Evolutionary conservation across 2,797 vertebrate species (phyloP), one percentile per base, ranked within the genome.

Genomic region (Sitta carolinensis): DNA sequence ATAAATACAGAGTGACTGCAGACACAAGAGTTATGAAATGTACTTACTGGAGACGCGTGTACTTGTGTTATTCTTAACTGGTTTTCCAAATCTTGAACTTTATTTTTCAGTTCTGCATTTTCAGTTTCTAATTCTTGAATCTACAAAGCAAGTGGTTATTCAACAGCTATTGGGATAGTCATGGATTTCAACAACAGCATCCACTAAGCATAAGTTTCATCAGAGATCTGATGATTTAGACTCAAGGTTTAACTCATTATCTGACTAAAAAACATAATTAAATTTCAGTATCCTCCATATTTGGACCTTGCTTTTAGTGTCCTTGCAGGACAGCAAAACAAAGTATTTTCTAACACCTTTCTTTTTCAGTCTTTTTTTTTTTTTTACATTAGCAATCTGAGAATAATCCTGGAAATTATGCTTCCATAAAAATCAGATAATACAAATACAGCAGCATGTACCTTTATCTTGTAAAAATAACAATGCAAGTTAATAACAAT

Each of bases 101-200:
- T 99, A 63, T 98, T 98, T 98, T 99, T 99, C 72, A 99, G 97
- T 92, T 99, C 99, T 61, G 98, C 98, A 93, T 99, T 99, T 98
- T 99, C 99, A 15, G 98, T 98, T 98, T 99, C 99, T 97, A 99
- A 97, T 92, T 99, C 99, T 97, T 99, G 99, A 98, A 99, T 99
- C 99, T 99, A 97, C 63, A 96, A 97, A 94, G 87, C 25, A 98
- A 96, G 89, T 13, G 40, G 45, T 96, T 72, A 97, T 82, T 93
- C 45, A 94, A 88, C 27, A 96, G 63, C 26, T 73, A 34, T 84
- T 89, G 38, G 70, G 61, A 63, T 29, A 90, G 47, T 80, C 11
- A 73, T 55, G 57, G 51, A 83, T 51, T 87, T 87, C 68, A 94
- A 52, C 25, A 74, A 32, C 22, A 87, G 38, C 7, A 21, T 16